phyloP scores from a whole-genome alignment of 2,113 vertebrate species.

The Piprites chloris region DNA sequence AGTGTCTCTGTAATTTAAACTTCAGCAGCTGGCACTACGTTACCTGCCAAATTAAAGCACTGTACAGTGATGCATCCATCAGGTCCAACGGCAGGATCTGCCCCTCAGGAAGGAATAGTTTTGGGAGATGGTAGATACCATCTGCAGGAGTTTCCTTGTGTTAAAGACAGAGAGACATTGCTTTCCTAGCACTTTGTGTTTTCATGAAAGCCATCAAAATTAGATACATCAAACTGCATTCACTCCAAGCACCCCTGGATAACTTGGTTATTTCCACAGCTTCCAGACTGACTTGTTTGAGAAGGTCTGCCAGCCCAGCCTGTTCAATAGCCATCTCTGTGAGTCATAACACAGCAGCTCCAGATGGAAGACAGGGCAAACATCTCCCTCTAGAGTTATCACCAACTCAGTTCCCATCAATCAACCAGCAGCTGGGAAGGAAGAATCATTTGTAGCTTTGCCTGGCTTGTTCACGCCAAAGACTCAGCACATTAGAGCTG shows the following conservation, averaged over 20 bases:
- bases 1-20: background rate
- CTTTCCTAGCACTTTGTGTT: background rate
- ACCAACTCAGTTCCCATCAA: conserved; percentile 67
- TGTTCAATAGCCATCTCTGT: conserved; percentile 53
- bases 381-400: conserved; percentile 66
- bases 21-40: background rate
- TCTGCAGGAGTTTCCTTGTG: background rate
- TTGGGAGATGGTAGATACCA: background rate
- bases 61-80: background rate
- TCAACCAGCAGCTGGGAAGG: conserved; percentile 70
- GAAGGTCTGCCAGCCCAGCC: conserved; percentile 56
- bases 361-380: conserved; percentile 75
- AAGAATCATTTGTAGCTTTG: conserved; percentile 4
- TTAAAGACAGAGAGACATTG: background rate
- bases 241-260: conserved; percentile 50
- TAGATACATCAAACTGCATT: conserved; percentile 27
- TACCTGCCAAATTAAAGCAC: background rate
- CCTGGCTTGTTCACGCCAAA: conserved; percentile 15
- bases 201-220: conserved; percentile 13
- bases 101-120: background rate
- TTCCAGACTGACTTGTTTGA: conserved; percentile 9
- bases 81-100: background rate
- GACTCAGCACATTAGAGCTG: background rate
- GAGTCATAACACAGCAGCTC: conserved; percentile 70
- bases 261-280: conserved; percentile 44